Base-by-base conservation (phyloP, 2,113 vertebrate genomes). In the Rhinopomastus cyanomelas region DNA sequence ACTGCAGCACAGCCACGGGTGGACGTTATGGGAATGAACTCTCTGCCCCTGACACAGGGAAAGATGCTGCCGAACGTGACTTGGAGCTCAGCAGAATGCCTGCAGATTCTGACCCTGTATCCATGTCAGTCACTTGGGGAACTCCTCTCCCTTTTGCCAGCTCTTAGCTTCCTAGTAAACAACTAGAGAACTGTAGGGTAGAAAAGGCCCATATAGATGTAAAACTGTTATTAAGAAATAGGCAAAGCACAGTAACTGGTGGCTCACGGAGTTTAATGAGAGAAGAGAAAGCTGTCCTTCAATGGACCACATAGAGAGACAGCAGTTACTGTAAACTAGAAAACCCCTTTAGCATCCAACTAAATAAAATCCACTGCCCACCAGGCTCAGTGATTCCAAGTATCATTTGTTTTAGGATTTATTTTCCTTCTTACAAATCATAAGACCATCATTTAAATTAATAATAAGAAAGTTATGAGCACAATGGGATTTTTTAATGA, bases 251-350 rank as follows among this genome's bases (percentile, higher is more conserved):
- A 85, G 61, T 60, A 83, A 80, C 64, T 42, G 48, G 60, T 77
- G 85, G 94, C 37, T 94, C 82, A 92, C 75, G 11, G 76, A 74
- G 37, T 83, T 80, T 85, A 89, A 82, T 71, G 29, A 32, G 60
- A 88, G 82, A 62, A 92, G 93, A 85, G 87, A 94, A 94, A 96
- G 78, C 89, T 87, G 12, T 90, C 67, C 44, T 92, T 92, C 93
- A 91, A 69, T 81, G 74, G 87, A 82, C 91, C 91, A 69, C 87
- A 79, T 55, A 55, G 78, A 75, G 87, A 81, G 39, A 84, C 36
- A 57, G 77, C 46, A 68, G 74, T 79, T 75, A 71, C 15, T 90
- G 57, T 53, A 87, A 92, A 76, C 36, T 79, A 42, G 52, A 75
- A 95, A 93, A 53, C 22, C 46, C 76, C 59, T 85, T 75, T 11